Evolutionary conservation across 2,113 vertebrate genomes (phyloP).

Genomic region (Grus americana): DNA sequence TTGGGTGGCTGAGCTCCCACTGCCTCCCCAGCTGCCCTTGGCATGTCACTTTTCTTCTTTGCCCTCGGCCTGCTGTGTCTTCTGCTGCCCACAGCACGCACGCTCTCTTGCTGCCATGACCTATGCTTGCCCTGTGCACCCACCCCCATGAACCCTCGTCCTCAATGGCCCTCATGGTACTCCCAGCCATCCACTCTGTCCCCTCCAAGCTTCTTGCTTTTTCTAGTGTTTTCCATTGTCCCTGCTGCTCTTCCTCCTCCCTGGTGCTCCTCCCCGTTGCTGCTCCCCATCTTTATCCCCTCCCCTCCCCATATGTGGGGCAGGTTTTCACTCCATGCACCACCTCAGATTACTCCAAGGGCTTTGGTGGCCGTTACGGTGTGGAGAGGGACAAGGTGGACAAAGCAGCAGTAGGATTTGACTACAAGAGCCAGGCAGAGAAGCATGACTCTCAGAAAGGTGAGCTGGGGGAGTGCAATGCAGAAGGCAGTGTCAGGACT

Average conservation of each 20-base stretch:
- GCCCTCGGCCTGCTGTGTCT: neutral
- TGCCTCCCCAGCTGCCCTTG: neutral
- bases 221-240: neutral
- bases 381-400: conserved; percentile 87
- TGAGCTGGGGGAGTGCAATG: neutral
- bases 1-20: neutral
- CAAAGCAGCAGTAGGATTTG: conserved; percentile 86
- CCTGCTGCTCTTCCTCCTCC: neutral
- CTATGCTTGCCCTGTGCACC: neutral
- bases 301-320: neutral
- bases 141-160: neutral
- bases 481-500: neutral
- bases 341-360: conserved; percentile 83
- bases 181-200: neutral
- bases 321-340: neutral
- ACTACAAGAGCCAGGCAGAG: conserved; percentile 87
- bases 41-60: accelerated
- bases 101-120: neutral
- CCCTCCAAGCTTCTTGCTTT: neutral
- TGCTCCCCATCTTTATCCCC: neutral
- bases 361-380: conserved; percentile 89
- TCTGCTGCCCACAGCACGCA: neutral
- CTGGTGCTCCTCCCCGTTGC: neutral
- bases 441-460: conserved; percentile 90
- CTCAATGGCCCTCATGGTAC: neutral